Base-by-base conservation (phyloP, 2,888 invertebrate genomes). In the Tuberolachnus salignus region DNA sequence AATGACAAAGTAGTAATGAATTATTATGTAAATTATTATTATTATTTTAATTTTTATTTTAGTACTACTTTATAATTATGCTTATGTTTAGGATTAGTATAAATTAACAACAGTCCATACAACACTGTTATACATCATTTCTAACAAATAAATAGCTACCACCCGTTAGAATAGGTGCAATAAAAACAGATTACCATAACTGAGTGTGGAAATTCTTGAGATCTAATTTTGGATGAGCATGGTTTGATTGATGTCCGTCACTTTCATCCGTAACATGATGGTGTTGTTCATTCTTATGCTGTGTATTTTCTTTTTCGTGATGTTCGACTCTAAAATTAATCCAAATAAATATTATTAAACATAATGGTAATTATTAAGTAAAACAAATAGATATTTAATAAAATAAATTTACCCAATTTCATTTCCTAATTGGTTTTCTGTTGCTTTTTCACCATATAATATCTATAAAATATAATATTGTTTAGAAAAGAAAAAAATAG, bases 151-250 rank as follows among this genome's bases (percentile, higher is more conserved):
- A 78, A 67, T 57, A 78, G 67, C 67, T 67, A n/a, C 57, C 67
- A 69, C 78, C 67, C 59, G 49, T 49, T 78, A 78, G 21, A 53
- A 44, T 44, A 63, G 53, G 42, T 10, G 16, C 63, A 44, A 16
- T 53, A n/a, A 46, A 46, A 44, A 6, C 2, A 51, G 34, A 69
- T 78, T 78, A 78, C 78, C 78, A 78, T 51, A 78, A 23, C 49
- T 78, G 78, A 42, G 78, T 78, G 42, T 78, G 78, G 59, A 69
- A 78, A 59, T 78, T 78, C 44, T 78, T 78, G 59, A 78, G 19
- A 69, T 78, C 78, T 78, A 78, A 69, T 78, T 69, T 78, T 42
- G 66, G 78, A 67, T 75, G 66, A 42, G 59, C 4, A 14, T 69
- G 21, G 21, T 69, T 66, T 16, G 19, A 23, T 44, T 19, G 67